Base-by-base conservation (phyloP, 2,888 invertebrate genomes). In the Coenonympha arcania region DNA sequence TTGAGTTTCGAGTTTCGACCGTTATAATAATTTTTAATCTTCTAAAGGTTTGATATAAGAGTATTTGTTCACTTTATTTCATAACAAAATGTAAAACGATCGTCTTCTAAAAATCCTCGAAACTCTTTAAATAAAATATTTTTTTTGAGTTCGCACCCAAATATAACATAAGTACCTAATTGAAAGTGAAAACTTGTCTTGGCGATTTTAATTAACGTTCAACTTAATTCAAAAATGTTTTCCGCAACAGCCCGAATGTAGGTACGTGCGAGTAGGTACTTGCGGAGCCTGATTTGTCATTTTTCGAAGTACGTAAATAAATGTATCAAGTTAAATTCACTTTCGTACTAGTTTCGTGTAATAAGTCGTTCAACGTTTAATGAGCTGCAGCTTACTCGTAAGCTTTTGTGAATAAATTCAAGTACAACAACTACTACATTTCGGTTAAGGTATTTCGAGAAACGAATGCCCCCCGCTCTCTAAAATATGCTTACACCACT, bases 401-500 rank as follows among this genome's bases (percentile, higher is more conserved):
- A 51, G 48, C 53, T 58, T 59, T 60, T 58, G 54, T 58, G 52
- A 53, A 55, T 57, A 55, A 59, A 61, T 44, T 59, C 63, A 63
- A 63, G 63, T 62, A 62, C 60, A 56, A 63, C 62, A 51, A 58
- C 56, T 58, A 52, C 55, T 54, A 58, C 56, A 56, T 55, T 56
- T 52, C 45, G 50, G 52, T 48, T 55, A 48, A 50, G 36, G 43
- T 26, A 45, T 48, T 52, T 42, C 39, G 44, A 50, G 52, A 49
- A 46, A 47, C 31, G 18, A 41, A 30, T 40, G 42, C 20, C 31
- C 43, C 31, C 43, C 46, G 45, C 24, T 48, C 19, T 46, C 20
- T 46, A 19, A 31, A 45, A 37, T 19, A 6, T 28, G n/a, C 8
- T 30, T 42, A 42, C 4, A 6, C n/a, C 13, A 15, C 24, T 26